These are phyloP conservation scores for Drosophila sp. DNA, from an alignment of 1,140 invertebrate species.

Conservation along the genomic window DNA sequence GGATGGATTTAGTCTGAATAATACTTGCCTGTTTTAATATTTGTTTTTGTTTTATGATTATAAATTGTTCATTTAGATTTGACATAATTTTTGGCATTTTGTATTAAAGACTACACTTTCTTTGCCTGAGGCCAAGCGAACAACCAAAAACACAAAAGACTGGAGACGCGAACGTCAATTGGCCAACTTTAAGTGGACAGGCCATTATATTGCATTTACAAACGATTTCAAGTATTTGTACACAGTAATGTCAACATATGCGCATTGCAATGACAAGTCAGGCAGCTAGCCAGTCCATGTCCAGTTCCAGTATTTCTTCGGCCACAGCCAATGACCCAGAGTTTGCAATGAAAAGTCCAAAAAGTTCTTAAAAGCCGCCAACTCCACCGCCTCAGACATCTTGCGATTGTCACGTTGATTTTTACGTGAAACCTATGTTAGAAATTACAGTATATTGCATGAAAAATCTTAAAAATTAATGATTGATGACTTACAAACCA, in stretches of 20 bases:
- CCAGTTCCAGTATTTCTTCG: no score
- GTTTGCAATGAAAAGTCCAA: conserved; percentile 43
- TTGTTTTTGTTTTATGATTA: conserved; percentile 46
- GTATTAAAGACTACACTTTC: conserved; percentile 49
- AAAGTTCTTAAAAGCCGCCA: conserved; percentile 69
- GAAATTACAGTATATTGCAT: no score
- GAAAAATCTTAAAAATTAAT: no score
- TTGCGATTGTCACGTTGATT: no score
- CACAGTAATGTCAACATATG: conserved; percentile 75
- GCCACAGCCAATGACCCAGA: no score
- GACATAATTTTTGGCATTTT: conserved; percentile 60
- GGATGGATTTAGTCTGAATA: no score
- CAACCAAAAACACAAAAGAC: conserved; percentile 2
- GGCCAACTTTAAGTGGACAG: neutral
- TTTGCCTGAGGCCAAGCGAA: conserved; percentile 33
- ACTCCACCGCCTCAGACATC: conserved; percentile 38
- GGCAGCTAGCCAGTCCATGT: conserved; percentile 14
- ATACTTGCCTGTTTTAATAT: no score
- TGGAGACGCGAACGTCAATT: conserved; percentile 15
- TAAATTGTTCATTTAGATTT: conserved; percentile 64
- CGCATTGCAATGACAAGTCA: conserved; percentile 67
- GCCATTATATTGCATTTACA: conserved; percentile 61
- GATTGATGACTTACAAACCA: no score
- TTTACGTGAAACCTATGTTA: no score
- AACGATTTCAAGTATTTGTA: conserved; percentile 72